Evolutionary conservation across 2,113 vertebrate genomes (phyloP).

Genomic region (Empidonax traillii): DNA sequence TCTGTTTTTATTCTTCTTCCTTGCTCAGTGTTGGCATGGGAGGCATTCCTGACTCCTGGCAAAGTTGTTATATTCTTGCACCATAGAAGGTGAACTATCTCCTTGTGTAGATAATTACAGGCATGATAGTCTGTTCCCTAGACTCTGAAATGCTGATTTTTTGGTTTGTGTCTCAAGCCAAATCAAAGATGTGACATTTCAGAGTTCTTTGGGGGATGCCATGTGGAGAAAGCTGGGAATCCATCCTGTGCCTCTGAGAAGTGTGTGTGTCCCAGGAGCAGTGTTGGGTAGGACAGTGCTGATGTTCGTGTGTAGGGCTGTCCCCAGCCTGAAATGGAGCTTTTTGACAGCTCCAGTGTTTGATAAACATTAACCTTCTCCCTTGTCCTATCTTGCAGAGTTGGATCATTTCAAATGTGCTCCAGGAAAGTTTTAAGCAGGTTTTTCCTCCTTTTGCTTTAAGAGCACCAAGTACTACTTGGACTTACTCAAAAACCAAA

Average conservation of each 20-base stretch:
- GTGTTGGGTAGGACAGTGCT: not conserved
- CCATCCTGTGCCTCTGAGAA: rapidly evolving
- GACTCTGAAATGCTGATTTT: not conserved
- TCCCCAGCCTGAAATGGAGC: not conserved
- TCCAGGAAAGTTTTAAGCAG: not conserved
- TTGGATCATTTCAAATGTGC: not conserved
- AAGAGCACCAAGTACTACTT: not conserved
- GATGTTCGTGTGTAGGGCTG: not conserved
- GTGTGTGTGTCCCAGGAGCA: not conserved
- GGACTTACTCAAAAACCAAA: not conserved
- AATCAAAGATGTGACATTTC: not conserved
- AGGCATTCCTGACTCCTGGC: not conserved
- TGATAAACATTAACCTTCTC: not conserved
- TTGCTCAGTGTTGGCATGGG: not conserved
- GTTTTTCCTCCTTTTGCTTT: not conserved
- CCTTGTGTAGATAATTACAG: not conserved
- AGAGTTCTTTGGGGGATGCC: not conserved
- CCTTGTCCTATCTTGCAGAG: not conserved
- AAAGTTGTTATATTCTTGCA: not conserved
- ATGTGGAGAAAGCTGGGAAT: not conserved
- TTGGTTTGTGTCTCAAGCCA: not conserved
- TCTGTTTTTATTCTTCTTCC: not conserved
- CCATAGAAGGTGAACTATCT: not conserved
- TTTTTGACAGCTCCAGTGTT: not conserved
- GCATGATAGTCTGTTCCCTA: not conserved